These are phyloP conservation scores for Malurus splendens DNA, from an alignment of 2,797 vertebrate genomes.

Conservation along the genomic window DNA sequence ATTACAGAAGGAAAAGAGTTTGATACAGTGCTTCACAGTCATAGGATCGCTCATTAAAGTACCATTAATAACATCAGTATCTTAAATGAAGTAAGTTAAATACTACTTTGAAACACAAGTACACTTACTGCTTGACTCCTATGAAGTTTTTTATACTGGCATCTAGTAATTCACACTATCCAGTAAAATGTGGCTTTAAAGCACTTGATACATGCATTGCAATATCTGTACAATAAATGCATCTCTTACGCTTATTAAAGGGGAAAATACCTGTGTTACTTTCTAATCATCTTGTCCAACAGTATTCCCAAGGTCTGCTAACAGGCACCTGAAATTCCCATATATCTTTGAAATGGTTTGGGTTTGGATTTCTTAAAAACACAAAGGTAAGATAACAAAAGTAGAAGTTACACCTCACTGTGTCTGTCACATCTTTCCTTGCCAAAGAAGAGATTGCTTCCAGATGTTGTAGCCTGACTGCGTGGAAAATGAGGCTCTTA, in stretches of 20 bases:
- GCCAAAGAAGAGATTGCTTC: conserved; percentile 46
- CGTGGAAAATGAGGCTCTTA: conserved; percentile 1
- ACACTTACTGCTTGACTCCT: not conserved
- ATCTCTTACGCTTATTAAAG: not conserved
- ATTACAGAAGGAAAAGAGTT: not conserved
- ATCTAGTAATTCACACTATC: not conserved
- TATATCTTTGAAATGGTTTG: not conserved
- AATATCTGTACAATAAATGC: not conserved
- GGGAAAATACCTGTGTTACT: not conserved
- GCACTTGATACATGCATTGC: not conserved
- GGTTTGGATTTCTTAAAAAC: not conserved
- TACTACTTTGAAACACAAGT: not conserved
- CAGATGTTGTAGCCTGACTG: conserved; percentile 47
- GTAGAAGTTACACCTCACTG: conserved; percentile 15
- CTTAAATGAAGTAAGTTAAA: not conserved
- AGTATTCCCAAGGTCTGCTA: not conserved
- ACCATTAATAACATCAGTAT: not conserved
- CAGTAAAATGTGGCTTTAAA: not conserved
- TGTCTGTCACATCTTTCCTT: not conserved
- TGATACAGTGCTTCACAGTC: not conserved
- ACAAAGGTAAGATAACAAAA: conserved; percentile 17
- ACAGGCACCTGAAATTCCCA: not conserved
- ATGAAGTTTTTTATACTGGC: not conserved
- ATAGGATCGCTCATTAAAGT: not conserved
- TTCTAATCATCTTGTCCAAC: not conserved